Evolutionary conservation across 2,113 vertebrate species (phyloP).

Genomic region (Calonectris borealis): DNA sequence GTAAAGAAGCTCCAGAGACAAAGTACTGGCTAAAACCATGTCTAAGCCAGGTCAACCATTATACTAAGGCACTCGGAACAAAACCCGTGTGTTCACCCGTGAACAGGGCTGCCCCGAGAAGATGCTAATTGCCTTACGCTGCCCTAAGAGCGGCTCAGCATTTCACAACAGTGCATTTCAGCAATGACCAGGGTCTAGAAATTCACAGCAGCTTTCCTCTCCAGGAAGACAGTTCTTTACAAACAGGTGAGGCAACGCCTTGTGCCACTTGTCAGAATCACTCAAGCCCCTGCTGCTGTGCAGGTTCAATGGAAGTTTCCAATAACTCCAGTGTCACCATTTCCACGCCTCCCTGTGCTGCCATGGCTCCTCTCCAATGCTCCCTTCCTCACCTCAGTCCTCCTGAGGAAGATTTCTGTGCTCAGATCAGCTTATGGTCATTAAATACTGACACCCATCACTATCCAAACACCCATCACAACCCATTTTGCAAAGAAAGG

Average conservation of each 20-base stretch:
- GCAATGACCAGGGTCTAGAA: too few relatives aligned
- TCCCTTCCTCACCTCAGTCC: background rate
- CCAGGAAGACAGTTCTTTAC: background rate
- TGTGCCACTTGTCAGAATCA: background rate
- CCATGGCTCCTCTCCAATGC: rapidly evolving
- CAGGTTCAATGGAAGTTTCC: background rate
- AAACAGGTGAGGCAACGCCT: background rate
- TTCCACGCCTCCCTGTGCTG: background rate
- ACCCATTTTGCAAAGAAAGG: background rate
- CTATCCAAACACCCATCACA: background rate
- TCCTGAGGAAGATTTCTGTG: background rate
- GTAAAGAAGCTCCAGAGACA: background rate
- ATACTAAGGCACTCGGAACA: background rate
- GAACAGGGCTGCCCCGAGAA: rapidly evolving
- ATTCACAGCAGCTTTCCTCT: background rate
- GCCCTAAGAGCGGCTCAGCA: background rate
- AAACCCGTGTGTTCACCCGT: rapidly evolving
- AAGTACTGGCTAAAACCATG: background rate
- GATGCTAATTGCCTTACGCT: background rate
- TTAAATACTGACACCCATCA: background rate
- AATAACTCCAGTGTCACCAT: background rate
- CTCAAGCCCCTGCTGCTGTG: background rate
- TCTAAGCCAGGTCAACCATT: background rate
- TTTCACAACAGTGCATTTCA: background rate
- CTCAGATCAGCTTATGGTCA: background rate